These are phyloP conservation scores for Oncorhynchus kisutch DNA, from an alignment of 2,113 vertebrate species.

Conservation along the genomic window DNA sequence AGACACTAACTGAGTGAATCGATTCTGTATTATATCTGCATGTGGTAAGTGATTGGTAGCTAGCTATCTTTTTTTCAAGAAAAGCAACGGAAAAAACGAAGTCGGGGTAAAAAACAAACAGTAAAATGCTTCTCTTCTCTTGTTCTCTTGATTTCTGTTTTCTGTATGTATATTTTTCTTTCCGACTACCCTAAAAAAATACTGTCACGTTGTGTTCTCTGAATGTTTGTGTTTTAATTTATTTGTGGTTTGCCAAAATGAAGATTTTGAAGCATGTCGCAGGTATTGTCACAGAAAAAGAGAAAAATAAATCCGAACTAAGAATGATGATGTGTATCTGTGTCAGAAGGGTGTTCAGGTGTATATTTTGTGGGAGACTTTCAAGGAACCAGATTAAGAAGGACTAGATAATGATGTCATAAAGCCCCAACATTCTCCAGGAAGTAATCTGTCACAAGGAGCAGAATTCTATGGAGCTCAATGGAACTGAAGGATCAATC, in stretches of 20 bases:
- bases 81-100: slow-evolving; percentile 61
- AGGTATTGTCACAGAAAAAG: slow-evolving; percentile 72
- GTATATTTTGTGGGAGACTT: slow-evolving; percentile 37
- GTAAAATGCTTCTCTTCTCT: slow-evolving; percentile 67
- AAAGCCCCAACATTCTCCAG: slow-evolving; percentile 32
- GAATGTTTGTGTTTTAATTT: slow-evolving; percentile 79
- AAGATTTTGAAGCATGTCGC: slow-evolving; percentile 75
- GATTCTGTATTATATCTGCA: slow-evolving; percentile 77
- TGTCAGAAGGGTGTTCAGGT: slow-evolving; percentile 44
- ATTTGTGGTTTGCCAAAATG: slow-evolving; percentile 80
- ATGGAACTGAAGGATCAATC: slow-evolving; percentile 26
- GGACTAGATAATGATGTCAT: slow-evolving; percentile 18
- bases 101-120: slow-evolving; percentile 46
- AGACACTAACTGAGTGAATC: slow-evolving; percentile 78
- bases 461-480: slow-evolving; percentile 6
- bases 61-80: slow-evolving; percentile 69
- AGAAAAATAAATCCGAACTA: slow-evolving; percentile 24
- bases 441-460: slow-evolving; percentile 24
- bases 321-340: slow-evolving; percentile 61
- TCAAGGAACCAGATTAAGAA: slow-evolving; percentile 30
- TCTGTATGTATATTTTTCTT: slow-evolving; percentile 62
- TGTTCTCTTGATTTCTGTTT: slow-evolving; percentile 33
- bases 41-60: slow-evolving; percentile 75
- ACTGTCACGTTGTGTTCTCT: slow-evolving; percentile 70
- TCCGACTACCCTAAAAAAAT: slow-evolving; percentile 62